Evolutionary conservation across 1,140 invertebrate genomes (phyloP).

Genomic region (Samia ricini): DNA sequence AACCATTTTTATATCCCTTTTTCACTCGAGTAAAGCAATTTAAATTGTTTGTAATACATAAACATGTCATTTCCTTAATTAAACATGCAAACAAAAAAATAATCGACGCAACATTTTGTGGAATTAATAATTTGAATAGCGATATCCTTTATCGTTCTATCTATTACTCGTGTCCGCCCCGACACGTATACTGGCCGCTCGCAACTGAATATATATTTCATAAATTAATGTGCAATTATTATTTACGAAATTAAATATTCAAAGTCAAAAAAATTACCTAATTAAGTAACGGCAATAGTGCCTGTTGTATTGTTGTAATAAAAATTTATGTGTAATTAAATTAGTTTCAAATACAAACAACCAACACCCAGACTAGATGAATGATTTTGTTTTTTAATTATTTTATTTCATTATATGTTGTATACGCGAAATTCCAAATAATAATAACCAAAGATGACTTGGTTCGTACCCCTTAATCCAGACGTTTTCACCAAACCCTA

Average conservation of each 20-base stretch:
- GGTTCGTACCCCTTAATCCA: no score
- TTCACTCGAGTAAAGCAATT: not conserved
- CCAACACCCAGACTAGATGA: no score
- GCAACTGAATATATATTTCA: not conserved
- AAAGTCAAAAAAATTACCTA: not conserved
- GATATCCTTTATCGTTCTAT: conserved; percentile 21
- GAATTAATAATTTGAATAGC: conserved; percentile 20
- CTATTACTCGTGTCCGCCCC: conserved; percentile 1
- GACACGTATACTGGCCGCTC: conserved; percentile 1
- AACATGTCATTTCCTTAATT: not conserved
- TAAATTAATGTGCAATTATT: not conserved
- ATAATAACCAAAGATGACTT: no score
- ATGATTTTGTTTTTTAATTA: no score
- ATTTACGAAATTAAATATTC: not conserved
- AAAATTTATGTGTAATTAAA: not conserved
- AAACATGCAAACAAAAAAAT: conserved; percentile 14
- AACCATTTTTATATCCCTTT: not conserved
- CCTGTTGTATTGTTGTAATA: not conserved
- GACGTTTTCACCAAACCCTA: no score
- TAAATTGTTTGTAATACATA: not conserved
- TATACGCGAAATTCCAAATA: no score
- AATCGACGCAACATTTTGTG: conserved; percentile 17
- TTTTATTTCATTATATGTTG: no score
- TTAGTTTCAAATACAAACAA: not conserved
- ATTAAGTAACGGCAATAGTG: not conserved